These are phyloP conservation scores for Drosophila robusta DNA, from an alignment of 2,888 invertebrate genomes.

Conservation along the genomic window DNA sequence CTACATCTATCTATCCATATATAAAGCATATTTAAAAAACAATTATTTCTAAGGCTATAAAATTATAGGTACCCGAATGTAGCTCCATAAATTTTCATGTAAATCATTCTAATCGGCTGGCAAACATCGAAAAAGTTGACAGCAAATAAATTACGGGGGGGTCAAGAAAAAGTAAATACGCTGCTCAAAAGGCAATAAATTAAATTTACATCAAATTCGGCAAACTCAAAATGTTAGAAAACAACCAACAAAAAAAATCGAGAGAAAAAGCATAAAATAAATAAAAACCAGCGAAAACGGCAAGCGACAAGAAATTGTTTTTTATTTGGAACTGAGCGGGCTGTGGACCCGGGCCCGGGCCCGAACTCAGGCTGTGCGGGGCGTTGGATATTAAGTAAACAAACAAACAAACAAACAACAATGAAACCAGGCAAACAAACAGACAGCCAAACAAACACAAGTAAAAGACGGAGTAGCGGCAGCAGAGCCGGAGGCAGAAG, in stretches of 20 bases:
- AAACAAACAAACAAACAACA: constrained; percentile 76
- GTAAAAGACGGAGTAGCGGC: constrained; percentile 12
- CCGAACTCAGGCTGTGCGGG: neutral
- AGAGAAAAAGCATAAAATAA: constrained; percentile 25
- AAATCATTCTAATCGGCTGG: constrained; percentile 59
- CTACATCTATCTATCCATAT: too few relatives aligned
- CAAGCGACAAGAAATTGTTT: constrained; percentile 67
- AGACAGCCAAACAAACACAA: constrained; percentile 70
- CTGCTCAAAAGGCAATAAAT: constrained; percentile 62
- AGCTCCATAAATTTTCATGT: constrained; percentile 48
- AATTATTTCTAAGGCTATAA: constrained; percentile 5
- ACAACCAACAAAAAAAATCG: constrained; percentile 11
- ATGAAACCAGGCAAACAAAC: constrained; percentile 77
- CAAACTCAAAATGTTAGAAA: constrained; percentile 31
- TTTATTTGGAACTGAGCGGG: constrained; percentile 51
- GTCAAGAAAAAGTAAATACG: constrained; percentile 57
- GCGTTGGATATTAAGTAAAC: constrained; percentile 58
- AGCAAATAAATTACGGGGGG: constrained; percentile 66
- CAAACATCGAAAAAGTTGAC: constrained; percentile 59
- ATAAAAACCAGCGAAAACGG: constrained; percentile 44
- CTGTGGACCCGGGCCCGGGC: neutral
- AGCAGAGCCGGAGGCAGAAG: neutral
- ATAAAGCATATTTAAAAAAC: neutral
- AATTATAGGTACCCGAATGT: constrained; percentile 12
- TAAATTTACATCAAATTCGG: constrained; percentile 74